Percentiles rank a stretch among this genome's conserved stretches.
Conservation (phyloP, 2,113 vertebrate genomes). For the Euleptes europaea region DNA sequence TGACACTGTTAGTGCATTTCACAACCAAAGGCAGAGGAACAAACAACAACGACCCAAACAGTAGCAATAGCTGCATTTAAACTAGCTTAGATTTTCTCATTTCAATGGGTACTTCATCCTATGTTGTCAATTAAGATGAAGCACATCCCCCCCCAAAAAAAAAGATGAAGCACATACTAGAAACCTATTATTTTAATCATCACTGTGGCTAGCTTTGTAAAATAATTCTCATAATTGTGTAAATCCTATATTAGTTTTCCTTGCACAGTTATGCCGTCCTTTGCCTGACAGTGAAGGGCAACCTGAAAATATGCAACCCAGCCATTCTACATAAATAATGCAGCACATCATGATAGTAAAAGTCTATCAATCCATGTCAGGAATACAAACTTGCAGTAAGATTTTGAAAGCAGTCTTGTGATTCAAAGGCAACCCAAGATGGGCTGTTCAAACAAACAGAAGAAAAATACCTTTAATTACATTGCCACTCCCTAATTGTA, state of each 20-base stretch:
- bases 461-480: neutral
- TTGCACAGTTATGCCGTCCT: neutral
- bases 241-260: neutral
- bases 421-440: neutral
- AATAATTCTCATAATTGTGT: neutral
- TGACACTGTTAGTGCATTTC: neutral
- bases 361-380: neutral
- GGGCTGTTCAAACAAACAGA: neutral
- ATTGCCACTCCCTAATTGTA: neutral
- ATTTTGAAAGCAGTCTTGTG: neutral
- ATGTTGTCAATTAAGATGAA: neutral
- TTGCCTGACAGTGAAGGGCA: neutral
- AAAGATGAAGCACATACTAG: neutral
- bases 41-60: neutral
- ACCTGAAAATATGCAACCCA: neutral
- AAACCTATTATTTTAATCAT: neutral
- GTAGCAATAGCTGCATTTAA: neutral
- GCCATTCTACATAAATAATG: conserved; percentile 10
- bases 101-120: neutral
- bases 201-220: neutral
- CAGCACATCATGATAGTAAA: neutral
- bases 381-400: neutral
- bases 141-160: too few species aligned
- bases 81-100: neutral
- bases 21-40: neutral